Evolutionary conservation across 1,140 invertebrate species (phyloP).

Genomic region (Diorhabda sublineata): DNA sequence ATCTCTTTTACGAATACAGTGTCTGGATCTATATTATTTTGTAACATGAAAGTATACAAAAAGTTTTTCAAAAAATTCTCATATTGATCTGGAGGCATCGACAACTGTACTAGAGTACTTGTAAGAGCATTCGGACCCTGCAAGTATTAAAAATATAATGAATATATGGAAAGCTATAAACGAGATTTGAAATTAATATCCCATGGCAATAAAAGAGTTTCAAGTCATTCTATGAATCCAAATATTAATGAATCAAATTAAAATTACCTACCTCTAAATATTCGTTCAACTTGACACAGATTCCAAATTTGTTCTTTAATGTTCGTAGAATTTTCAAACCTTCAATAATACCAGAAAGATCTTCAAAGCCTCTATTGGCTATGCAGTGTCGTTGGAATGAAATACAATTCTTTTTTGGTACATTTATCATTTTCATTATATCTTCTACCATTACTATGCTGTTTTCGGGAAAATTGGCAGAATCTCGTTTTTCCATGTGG

Average conservation of each 20-base stretch:
- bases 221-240: too few species aligned
- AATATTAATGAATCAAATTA: too few species aligned
- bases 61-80: conserved; percentile 31
- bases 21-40: conserved; percentile 31
- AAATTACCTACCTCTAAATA: conserved; percentile 23
- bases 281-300: conserved; percentile 28
- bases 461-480: conserved; percentile 31
- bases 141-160: not conserved
- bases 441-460: conserved; percentile 32
- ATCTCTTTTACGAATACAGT: conserved; percentile 32
- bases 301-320: conserved; percentile 29
- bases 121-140: conserved; percentile 20
- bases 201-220: too few species aligned
- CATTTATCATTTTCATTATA: conserved; percentile 27
- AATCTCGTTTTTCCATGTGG: conserved; percentile 26
- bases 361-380: conserved; percentile 18
- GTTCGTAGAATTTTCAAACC: conserved; percentile 26
- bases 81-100: conserved; percentile 24
- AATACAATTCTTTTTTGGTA: conserved; percentile 10
- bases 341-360: conserved; percentile 21
- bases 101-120: conserved; percentile 21
- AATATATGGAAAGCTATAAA: too few species aligned
- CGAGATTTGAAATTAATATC: too few species aligned
- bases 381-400: conserved; percentile 24
- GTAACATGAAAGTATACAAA: conserved; percentile 30